phyloP scores from a whole-genome alignment of 2,888 invertebrate genomes.

The Dimorphilus gyrociliatus region DNA sequence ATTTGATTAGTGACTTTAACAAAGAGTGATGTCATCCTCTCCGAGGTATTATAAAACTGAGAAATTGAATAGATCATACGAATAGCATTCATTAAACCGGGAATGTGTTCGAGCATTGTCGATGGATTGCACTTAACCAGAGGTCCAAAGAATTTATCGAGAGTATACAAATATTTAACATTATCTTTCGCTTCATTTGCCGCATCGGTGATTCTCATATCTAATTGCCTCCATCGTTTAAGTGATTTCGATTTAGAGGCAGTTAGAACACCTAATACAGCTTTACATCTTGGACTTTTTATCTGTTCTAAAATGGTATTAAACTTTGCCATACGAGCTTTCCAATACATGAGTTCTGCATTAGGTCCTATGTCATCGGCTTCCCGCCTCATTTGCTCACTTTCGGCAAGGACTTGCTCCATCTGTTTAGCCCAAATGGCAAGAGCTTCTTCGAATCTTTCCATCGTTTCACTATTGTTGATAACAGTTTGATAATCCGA shows the following conservation, averaged over 20 bases:
- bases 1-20: conserved; percentile 97
- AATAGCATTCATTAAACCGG: conserved; percentile 76
- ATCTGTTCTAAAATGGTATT: conserved; percentile 42
- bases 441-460: conserved; percentile 34
- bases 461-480: conserved; percentile 32
- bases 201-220: conserved; percentile 77
- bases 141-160: conserved; percentile 86
- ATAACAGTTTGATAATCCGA: conserved; percentile 33
- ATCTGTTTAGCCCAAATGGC: conserved; percentile 38
- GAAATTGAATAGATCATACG: conserved; percentile 83
- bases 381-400: conserved; percentile 38
- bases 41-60: conserved; percentile 87
- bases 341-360: conserved; percentile 69
- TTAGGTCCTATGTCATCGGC: conserved; percentile 38
- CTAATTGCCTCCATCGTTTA: conserved; percentile 40
- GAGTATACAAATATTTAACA: conserved; percentile 78
- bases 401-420: conserved; percentile 35
- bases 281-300: conserved; percentile 31
- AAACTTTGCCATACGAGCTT: conserved; percentile 78
- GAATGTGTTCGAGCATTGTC: conserved; percentile 71
- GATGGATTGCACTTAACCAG: conserved; percentile 78
- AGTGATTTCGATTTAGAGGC: conserved; percentile 36
- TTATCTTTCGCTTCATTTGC: conserved; percentile 91
- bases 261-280: conserved; percentile 34
- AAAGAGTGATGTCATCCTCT: conserved; percentile 85